Evolutionary conservation across 64 coral and sea anemone species (phyloP).

Genomic region (Pocillopora damicornis): DNA sequence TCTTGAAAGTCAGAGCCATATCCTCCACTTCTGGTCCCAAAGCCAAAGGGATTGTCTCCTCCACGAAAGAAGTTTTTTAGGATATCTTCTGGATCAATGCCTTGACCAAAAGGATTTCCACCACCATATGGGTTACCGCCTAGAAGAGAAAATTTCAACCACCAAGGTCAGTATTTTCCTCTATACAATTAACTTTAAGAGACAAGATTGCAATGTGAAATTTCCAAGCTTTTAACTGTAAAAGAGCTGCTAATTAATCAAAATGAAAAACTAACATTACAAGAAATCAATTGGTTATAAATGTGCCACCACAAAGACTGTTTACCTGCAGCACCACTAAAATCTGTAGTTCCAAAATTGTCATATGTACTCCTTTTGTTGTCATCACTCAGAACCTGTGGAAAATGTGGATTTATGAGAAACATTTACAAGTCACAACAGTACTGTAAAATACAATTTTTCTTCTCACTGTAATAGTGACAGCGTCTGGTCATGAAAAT

Average conservation of each 20-base stretch:
- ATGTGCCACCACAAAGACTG: too few relatives aligned
- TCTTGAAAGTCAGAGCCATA: slow-evolving; percentile 59
- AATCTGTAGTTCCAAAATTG: slow-evolving; percentile 93
- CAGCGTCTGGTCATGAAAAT: too few relatives aligned
- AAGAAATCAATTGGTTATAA: background rate
- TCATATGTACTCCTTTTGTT: slow-evolving; percentile 93
- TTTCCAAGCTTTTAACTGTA: too few relatives aligned
- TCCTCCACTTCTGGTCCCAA: slow-evolving; percentile 36
- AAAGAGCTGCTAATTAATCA: background rate
- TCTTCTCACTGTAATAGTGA: too few relatives aligned
- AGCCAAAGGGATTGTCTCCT: slow-evolving; percentile 69
- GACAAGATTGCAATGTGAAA: too few relatives aligned
- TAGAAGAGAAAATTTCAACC: background rate
- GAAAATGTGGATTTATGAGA: background rate
- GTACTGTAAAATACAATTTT: too few relatives aligned
- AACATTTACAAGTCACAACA: background rate
- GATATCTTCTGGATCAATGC: slow-evolving; percentile 86
- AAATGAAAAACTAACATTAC: background rate
- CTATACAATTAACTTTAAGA: too few relatives aligned
- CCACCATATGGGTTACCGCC: slow-evolving; percentile 50
- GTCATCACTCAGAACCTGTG: slow-evolving; percentile 90
- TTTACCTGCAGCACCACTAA: slow-evolving; percentile 71
- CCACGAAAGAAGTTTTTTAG: slow-evolving; percentile 87
- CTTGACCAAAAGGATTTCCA: slow-evolving; percentile 75
- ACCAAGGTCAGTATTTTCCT: too few relatives aligned